These are phyloP conservation scores for Lampris megalopsis DNA, from an alignment of 2,113 vertebrate species.

Conservation along the genomic window DNA sequence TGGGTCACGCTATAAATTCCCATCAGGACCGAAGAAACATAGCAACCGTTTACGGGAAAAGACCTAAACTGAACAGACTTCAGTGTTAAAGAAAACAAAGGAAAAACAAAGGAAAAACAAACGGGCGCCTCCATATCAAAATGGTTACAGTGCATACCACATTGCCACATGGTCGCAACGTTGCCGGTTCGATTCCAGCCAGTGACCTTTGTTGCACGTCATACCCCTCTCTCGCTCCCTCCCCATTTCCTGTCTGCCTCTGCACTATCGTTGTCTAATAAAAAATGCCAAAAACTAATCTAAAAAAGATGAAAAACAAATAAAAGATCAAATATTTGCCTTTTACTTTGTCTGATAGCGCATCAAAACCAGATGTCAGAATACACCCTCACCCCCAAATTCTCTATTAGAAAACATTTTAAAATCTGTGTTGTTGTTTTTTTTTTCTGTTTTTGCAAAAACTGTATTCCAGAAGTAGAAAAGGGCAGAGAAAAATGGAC, in stretches of 20 bases:
- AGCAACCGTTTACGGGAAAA: slow-evolving; percentile 61
- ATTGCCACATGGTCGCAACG: no score
- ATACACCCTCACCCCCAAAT: background rate
- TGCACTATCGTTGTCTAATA: no score
- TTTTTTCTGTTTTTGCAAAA: no score
- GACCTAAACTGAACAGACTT: slow-evolving; percentile 40
- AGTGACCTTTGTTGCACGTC: no score
- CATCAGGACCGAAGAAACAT: slow-evolving; percentile 51
- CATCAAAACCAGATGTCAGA: slow-evolving; percentile 69
- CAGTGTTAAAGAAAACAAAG: slow-evolving; percentile 33
- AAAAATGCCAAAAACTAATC: no score
- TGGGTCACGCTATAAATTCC: slow-evolving; percentile 45
- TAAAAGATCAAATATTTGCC: slow-evolving; percentile 44
- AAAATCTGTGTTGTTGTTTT: slow-evolving; percentile 13
- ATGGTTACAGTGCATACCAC: no score
- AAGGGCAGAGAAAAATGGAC: no score
- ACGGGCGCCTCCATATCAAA: background rate
- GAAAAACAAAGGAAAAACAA: background rate
- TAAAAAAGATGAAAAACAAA: background rate
- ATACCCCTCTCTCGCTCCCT: no score
- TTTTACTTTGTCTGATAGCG: slow-evolving; percentile 44
- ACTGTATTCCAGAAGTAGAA: no score
- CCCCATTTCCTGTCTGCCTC: no score
- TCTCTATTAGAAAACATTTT: slow-evolving; percentile 42
- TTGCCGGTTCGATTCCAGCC: no score